Base-by-base conservation (phyloP, 2,113 vertebrate species). In the Sinocyclocheilus anophthalmus region DNA sequence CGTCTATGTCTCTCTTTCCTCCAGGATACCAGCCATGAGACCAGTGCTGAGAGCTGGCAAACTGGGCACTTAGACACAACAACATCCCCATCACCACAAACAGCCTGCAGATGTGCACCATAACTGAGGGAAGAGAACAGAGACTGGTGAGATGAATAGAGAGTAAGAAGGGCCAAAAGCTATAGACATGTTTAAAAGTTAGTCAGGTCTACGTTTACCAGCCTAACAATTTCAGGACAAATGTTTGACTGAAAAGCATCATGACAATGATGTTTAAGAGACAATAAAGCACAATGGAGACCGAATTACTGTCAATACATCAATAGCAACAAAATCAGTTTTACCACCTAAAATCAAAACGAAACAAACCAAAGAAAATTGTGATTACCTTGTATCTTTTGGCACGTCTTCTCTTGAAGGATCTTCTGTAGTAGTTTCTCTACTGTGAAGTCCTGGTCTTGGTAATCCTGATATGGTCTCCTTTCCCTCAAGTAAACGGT, bases 21-120 rank as follows among this genome's bases (percentile, higher is more conserved):
- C 96, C 95, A 0, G 96, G 96, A 86, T 96, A 97, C 96, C 96
- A 97, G 57, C 96, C 95, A 14, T 97, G 96, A 85, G 96, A 97
- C 96, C 96, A 97, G 92, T 97, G 97, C 92, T 98, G 97, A 26
- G 89, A 92, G 6, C 42, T 83, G 13, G 91, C 95, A 39, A 94
- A 85, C 81, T 93, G 91, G 14, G 90, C 88, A 14, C 93, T 90
- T 11, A 94, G 87, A 86, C 93, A 93, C 22, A 96, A 89, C 87
- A 96, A 81, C 89, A 96, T 84, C 80, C 94, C 93, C 7, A 95
- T 63, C 90, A 96, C 87, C 79, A 97, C 88, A 78, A 95, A 81
- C 75, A 96, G 86, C 42, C 94, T 91, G 88, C 90, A 93, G 4
- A 90, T 90, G 87, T 85, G 89, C 86, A 94, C 92, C 93, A 92